Evolutionary conservation across 1,140 invertebrate genomes (phyloP).

Genomic region (Vanessa atalanta): DNA sequence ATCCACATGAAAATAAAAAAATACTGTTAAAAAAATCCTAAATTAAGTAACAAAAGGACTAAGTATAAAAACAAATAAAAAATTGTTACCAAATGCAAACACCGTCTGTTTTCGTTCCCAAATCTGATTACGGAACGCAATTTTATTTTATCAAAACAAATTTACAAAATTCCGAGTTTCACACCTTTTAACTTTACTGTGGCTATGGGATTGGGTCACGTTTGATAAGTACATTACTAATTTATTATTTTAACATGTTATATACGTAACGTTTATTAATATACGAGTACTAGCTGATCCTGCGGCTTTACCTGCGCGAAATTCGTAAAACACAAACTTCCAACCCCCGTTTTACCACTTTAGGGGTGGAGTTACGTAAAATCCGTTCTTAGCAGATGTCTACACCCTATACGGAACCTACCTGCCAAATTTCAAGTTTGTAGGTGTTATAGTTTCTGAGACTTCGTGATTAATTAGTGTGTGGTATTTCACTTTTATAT

Average conservation of each 20-base stretch:
- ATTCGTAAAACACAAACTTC: too few species aligned
- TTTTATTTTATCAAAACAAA: conserved; percentile 33
- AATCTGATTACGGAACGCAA: conserved; percentile 25
- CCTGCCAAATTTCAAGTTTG: too few species aligned
- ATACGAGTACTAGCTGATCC: not conserved
- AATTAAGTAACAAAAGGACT: conserved; percentile 9
- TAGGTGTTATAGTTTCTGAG: too few species aligned
- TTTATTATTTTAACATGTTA: not conserved
- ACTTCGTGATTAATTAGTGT: too few species aligned
- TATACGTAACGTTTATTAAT: not conserved
- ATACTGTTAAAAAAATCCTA: not conserved
- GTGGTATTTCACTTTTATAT: too few species aligned
- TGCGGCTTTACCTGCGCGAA: too few species aligned
- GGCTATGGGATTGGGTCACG: conserved; percentile 7
- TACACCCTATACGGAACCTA: too few species aligned
- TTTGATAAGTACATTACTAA: not conserved
- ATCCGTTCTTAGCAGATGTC: too few species aligned
- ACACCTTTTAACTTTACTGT: conserved; percentile 20
- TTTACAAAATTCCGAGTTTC: conserved; percentile 21
- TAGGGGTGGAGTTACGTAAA: too few species aligned
- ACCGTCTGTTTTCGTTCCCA: conserved; percentile 21
- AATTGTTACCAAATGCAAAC: conserved; percentile 20
- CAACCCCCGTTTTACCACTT: too few species aligned
- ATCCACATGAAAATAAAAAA: not conserved
- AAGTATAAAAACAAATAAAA: conserved; percentile 24